phyloP scores from a whole-genome alignment of 2,888 invertebrate species.

The Torymus aiolomorphi region DNA sequence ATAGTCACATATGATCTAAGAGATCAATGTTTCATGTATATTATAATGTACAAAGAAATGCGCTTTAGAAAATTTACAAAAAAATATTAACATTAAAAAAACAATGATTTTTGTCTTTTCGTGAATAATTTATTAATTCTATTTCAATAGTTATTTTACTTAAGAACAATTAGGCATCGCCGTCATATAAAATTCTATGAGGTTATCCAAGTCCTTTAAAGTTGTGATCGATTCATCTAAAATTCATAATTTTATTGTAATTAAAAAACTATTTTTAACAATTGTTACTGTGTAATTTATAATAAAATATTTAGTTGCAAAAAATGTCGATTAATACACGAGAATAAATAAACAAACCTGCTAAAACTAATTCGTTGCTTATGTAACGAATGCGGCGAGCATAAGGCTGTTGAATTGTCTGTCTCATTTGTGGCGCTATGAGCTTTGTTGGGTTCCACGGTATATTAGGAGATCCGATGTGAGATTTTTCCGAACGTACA shows the following conservation, averaged over 20 bases:
- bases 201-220: constrained; percentile 73
- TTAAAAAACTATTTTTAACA: constrained; percentile 43
- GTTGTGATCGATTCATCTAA: constrained; percentile 72
- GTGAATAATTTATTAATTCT: constrained; percentile 62
- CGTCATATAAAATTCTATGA: constrained; percentile 73
- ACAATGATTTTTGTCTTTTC: constrained; percentile 47
- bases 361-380: constrained; percentile 72
- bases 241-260: constrained; percentile 57
- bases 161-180: constrained; percentile 61
- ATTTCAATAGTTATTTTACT: constrained; percentile 57
- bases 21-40: constrained; percentile 53
- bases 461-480: constrained; percentile 62
- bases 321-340: constrained; percentile 1
- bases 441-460: constrained; percentile 73
- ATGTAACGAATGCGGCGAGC: constrained; percentile 72
- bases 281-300: constrained; percentile 37
- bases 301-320: constrained; percentile 35
- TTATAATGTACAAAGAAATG: constrained; percentile 57
- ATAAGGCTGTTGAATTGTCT: constrained; percentile 73
- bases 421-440: constrained; percentile 69
- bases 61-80: constrained; percentile 54
- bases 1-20: constrained; percentile 50
- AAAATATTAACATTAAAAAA: constrained; percentile 53
- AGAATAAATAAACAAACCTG: constrained; percentile 68
- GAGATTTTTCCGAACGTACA: constrained; percentile 48